A percentile compares a stretch with the other conserved stretches of the same genome.
Evolutionary conservation across 2,888 invertebrate genomes (phyloP).

Genomic region (Atherix ibis): DNA sequence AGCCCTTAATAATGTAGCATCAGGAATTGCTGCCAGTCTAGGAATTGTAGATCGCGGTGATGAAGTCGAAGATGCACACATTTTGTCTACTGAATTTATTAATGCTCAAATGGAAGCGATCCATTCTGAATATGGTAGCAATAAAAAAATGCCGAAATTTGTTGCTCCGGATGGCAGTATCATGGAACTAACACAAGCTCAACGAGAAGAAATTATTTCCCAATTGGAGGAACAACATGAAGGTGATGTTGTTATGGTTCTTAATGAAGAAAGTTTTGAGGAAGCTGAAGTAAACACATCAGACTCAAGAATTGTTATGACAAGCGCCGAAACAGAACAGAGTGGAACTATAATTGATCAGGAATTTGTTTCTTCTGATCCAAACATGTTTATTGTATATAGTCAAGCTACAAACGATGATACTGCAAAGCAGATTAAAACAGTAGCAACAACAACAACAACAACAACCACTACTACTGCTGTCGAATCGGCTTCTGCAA

Average conservation of each 20-base stretch:
- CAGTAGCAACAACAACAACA: background rate
- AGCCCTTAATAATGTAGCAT: slow-evolving; percentile 38
- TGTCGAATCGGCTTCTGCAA: too few species aligned
- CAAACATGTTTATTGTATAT: slow-evolving; percentile 10
- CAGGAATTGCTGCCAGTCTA: slow-evolving; percentile 40
- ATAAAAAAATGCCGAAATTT: slow-evolving; percentile 27
- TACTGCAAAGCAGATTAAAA: background rate
- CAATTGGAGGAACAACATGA: slow-evolving; percentile 29
- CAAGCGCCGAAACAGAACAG: slow-evolving; percentile 5
- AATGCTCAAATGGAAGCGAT: slow-evolving; percentile 7
- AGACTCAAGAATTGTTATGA: slow-evolving; percentile 1
- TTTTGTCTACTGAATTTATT: slow-evolving; percentile 11
- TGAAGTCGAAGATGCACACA: slow-evolving; percentile 3
- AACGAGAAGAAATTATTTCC: slow-evolving; percentile 30
- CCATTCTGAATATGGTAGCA: slow-evolving; percentile 2
- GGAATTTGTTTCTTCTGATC: background rate
- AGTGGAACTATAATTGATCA: background rate
- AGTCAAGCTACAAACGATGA: slow-evolving; percentile 4
- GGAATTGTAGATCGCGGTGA: slow-evolving; percentile 33
- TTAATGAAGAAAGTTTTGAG: slow-evolving; percentile 20
- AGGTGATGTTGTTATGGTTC: slow-evolving; percentile 30
- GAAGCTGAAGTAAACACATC: background rate
- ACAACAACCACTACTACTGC: too few species aligned
- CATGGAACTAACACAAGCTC: slow-evolving; percentile 29
- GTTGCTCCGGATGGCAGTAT: slow-evolving; percentile 35